These are phyloP conservation scores for Ophioderma brevispina DNA, from an alignment of 35 echinoderm and acorn worm species.

Conservation along the genomic window DNA sequence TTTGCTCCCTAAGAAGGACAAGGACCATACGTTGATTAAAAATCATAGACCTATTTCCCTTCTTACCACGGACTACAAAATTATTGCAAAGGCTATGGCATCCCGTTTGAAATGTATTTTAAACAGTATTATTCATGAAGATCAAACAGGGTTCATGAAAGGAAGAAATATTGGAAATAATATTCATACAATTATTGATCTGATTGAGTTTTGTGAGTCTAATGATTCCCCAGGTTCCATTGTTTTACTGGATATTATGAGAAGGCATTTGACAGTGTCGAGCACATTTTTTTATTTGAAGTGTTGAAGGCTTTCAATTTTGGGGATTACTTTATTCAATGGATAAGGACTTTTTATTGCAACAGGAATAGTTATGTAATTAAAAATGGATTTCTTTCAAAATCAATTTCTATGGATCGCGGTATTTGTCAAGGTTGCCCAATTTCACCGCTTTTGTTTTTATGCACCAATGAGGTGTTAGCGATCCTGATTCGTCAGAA, in stretches of 20 bases:
- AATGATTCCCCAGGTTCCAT: background rate
- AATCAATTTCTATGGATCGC: background rate
- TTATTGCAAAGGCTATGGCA: background rate
- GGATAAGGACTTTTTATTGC: background rate
- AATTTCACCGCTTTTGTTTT: conserved; percentile 8
- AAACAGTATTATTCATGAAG: background rate
- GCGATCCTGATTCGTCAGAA: background rate
- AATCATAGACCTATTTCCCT: background rate
- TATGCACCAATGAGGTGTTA: background rate
- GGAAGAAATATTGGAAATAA: conserved; percentile 17
- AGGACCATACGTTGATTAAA: background rate
- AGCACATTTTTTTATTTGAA: background rate
- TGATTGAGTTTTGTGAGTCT: background rate
- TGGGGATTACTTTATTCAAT: background rate
- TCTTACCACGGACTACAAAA: background rate
- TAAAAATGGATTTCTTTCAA: background rate
- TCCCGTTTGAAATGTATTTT: background rate
- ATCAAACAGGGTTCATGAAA: conserved; percentile 18
- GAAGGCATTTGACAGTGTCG: background rate
- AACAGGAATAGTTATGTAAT: background rate
- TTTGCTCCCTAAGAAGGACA: background rate
- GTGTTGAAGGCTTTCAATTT: conserved; percentile 14
- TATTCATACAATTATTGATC: conserved; percentile 1
- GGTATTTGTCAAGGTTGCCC: conserved; percentile 5
- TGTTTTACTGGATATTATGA: background rate